A percentile compares a stretch with the other conserved stretches of the same genome.
phyloP scores from a whole-genome alignment of 2,113 vertebrate species.

The Osmerus mordax region DNA sequence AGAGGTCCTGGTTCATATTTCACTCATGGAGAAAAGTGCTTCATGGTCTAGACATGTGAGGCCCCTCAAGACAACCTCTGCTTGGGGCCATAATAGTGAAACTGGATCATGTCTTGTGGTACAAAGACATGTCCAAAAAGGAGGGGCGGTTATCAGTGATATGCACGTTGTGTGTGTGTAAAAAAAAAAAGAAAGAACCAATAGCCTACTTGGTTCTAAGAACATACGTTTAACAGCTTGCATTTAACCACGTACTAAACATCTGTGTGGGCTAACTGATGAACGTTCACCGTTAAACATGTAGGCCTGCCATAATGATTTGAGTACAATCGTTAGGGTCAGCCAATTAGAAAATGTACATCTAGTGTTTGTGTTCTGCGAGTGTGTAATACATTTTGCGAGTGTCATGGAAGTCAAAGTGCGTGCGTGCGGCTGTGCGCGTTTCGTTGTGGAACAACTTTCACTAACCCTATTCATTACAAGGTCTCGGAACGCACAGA shows the following conservation, averaged over 20 bases:
- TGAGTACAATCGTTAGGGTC: not conserved
- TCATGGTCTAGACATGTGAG: slow-evolving; percentile 22
- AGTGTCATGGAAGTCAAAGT: not conserved
- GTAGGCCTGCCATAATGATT: not conserved
- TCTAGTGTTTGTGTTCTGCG: no score
- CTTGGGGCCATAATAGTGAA: slow-evolving; percentile 14
- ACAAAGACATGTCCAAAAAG: no score
- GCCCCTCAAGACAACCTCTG: slow-evolving; percentile 20
- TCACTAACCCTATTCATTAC: no score
- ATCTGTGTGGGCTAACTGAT: not conserved
- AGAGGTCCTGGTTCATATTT: slow-evolving; percentile 26
- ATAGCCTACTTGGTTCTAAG: no score
- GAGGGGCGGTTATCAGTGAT: no score
- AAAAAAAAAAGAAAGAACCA: no score
- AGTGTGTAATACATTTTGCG: no score
- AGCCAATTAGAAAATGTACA: no score
- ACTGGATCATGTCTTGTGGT: slow-evolving; percentile 32
- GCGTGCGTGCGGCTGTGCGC: slow-evolving; percentile 18
- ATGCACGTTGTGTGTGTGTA: no score
- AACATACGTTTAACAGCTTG: no score
- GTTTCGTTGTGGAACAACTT: not conserved
- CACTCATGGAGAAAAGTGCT: slow-evolving; percentile 30
- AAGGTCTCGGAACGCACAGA: no score
- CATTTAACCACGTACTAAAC: no score
- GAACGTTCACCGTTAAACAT: not conserved